A percentile compares a stretch with the other conserved stretches of the same genome.
Conservation (phyloP, 1,140 invertebrate species). For the Magallana angulata region DNA sequence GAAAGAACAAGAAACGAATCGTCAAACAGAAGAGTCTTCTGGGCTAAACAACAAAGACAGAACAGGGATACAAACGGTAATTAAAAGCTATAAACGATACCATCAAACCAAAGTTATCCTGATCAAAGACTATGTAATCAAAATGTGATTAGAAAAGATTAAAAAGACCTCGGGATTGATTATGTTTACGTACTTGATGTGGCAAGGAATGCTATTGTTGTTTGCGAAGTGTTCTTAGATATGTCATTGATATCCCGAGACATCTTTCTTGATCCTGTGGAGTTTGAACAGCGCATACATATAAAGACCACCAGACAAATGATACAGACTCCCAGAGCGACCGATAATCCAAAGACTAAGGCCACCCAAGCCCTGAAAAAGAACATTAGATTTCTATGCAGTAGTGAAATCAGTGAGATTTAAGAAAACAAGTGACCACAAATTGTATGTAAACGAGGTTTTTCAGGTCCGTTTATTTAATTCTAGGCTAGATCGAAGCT, state of each 20-base stretch:
- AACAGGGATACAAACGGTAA: too few species aligned
- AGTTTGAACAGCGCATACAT: neutral
- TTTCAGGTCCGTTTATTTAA: too few species aligned
- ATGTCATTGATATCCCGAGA: neutral
- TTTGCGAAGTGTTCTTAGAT: neutral
- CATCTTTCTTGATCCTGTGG: neutral
- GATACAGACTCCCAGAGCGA: neutral
- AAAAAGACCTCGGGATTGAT: neutral
- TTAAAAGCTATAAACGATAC: too few species aligned
- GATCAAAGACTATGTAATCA: too few species aligned
- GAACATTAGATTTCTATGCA: neutral
- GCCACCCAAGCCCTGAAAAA: slow-evolving; percentile 6
- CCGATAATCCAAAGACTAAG: neutral
- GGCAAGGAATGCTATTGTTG: slow-evolving; percentile 2
- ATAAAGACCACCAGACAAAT: neutral
- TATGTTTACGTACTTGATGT: neutral
- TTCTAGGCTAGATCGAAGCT: too few species aligned
- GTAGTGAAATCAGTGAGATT: neutral
- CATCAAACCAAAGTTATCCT: too few species aligned
- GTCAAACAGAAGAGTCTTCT: neutral
- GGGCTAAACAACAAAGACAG: neutral
- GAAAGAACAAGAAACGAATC: neutral
- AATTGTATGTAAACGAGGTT: too few species aligned
- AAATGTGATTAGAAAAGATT: too few species aligned
- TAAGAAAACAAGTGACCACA: too few species aligned